Base-by-base conservation (phyloP, 2,888 invertebrate genomes). In the Conus canariensis region DNA sequence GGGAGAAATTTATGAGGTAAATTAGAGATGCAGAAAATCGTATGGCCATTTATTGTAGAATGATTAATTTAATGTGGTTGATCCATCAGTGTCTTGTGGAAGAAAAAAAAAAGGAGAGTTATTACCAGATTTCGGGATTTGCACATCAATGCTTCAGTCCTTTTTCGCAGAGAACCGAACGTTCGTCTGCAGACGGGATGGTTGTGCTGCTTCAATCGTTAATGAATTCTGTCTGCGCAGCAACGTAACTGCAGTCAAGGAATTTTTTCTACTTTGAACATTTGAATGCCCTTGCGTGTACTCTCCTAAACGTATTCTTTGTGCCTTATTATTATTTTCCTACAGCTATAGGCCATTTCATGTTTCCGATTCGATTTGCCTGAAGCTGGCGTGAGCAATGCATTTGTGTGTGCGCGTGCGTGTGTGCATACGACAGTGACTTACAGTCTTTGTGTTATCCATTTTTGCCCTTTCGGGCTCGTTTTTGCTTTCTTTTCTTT, bases 161-260 rank as follows among this genome's bases (percentile, higher is more conserved):
- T 8, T 56, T 64, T 64, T 10, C 19, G 82, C 82, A 83, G 82
- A 80, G 45, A 45, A 45, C 45, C 45, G 45, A 45, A 64, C 64
- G 64, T 14, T 25, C 6, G 16, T 56, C 58, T 83, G 82, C 82
- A 83, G 82, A 83, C 82, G 22, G 82, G 9, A 58, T 22, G 82
- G 19, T 56, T 83, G 82, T 56, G 82, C 58, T 22, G 58, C 58
- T 25, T 30, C 30, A 80, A 45, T 14, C 80, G 12, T 16, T 83
- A 83, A 83, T 83, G 58, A 83, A 83, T 83, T 83, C 58, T 83
- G 56, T 58, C 10, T 56, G 82, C 22, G 58, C 82, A 83, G 82
- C 82, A 83, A 19, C 7, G 58, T 7, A 3, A 45, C 80, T 30
- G 80, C 45, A 45, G 80, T 4, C 45, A 80, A 80, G 45, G 80